Conservation (phyloP, 1,140 invertebrate species). For the Dufourea novaeangliae region DNA sequence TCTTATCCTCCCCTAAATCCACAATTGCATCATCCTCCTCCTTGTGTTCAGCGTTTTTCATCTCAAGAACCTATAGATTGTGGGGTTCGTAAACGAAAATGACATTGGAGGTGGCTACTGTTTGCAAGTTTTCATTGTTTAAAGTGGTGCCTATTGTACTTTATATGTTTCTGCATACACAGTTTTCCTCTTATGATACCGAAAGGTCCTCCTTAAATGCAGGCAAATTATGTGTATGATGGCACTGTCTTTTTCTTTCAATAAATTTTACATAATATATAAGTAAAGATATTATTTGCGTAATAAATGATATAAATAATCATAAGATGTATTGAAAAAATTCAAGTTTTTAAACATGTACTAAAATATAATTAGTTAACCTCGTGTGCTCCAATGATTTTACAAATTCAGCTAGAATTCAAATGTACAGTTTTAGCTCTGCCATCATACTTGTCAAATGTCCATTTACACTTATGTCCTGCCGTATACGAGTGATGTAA, state of each 20-base stretch:
- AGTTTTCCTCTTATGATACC: constrained; percentile 68
- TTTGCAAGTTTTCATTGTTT: constrained; percentile 74
- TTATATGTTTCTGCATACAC: constrained; percentile 75
- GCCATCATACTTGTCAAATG: constrained; percentile 48
- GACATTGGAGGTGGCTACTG: constrained; percentile 73
- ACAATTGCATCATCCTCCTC: constrained; percentile 45
- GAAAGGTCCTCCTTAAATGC: constrained; percentile 65
- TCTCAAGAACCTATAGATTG: constrained; percentile 64
- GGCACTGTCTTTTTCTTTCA: constrained; percentile 34
- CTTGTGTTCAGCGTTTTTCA: constrained; percentile 59
- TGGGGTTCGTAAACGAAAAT: constrained; percentile 73
- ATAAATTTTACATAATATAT: not conserved
- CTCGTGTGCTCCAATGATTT: constrained; percentile 9
- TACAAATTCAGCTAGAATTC: constrained; percentile 8
- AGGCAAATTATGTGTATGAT: constrained; percentile 43
- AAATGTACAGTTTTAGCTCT: constrained; percentile 32
- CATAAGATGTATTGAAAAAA: constrained; percentile 1
- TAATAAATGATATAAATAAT: constrained; percentile 28
- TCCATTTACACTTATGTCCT: constrained; percentile 37
- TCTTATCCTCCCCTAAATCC: constrained; percentile 58
- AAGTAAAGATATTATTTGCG: constrained; percentile 9
- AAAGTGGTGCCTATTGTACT: constrained; percentile 77
- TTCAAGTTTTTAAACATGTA: constrained; percentile 19
- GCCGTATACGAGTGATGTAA: constrained; percentile 47
- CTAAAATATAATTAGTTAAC: constrained; percentile 21